Evolutionary conservation across 2,888 invertebrate genomes (phyloP).

Genomic region (Gastrophysa polygoni): DNA sequence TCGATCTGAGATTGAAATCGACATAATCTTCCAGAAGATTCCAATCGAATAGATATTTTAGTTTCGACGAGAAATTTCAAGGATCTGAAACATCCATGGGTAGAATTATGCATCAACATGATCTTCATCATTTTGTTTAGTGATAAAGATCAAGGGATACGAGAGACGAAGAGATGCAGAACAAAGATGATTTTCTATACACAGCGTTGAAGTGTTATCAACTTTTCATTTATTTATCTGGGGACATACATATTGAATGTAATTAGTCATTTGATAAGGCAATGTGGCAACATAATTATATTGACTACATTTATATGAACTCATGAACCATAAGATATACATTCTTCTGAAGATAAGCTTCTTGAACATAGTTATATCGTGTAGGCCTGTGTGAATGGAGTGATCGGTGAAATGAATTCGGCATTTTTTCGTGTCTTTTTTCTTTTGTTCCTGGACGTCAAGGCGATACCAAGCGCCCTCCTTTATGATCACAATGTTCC

Average conservation of each 20-base stretch:
- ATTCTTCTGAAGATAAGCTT: constrained; percentile 25
- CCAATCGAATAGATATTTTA: no score
- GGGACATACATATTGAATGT: not conserved
- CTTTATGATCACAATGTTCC: constrained; percentile 67
- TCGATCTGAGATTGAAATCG: no score
- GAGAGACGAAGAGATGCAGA: no score
- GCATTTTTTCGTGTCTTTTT: constrained; percentile 30
- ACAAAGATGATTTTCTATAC: no score
- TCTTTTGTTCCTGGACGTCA: constrained; percentile 32
- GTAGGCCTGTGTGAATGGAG: constrained; percentile 6
- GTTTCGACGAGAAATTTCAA: no score
- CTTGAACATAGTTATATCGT: constrained; percentile 24
- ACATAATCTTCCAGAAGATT: no score
- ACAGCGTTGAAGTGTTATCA: no score
- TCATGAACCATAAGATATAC: not conserved
- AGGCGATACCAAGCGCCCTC: constrained; percentile 60
- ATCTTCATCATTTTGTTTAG: no score
- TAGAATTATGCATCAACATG: no score
- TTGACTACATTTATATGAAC: not conserved
- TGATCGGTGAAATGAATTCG: constrained; percentile 26
- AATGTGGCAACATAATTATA: not conserved
- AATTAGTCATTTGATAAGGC: constrained; percentile 13
- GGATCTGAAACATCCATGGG: no score
- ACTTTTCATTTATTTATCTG: not conserved
- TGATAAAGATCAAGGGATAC: no score